Conservation (phyloP, 2,113 vertebrate genomes). For the Phodopus roborovskii region DNA sequence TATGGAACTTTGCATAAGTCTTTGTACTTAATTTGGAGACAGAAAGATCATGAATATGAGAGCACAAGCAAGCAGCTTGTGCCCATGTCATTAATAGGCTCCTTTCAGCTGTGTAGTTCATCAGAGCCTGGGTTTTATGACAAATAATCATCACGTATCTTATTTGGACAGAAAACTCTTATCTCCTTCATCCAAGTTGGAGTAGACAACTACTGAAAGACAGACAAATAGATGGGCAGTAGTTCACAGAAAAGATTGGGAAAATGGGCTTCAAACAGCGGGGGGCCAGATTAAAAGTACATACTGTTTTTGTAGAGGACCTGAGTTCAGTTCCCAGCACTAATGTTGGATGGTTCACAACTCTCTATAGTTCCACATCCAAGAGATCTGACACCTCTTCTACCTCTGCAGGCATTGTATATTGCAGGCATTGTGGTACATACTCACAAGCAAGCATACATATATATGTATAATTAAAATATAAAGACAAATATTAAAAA, state of each 20-base stretch:
- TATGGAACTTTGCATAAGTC: slow-evolving; percentile 12
- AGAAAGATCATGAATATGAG: background rate
- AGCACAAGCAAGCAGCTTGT: background rate
- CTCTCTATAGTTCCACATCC: background rate
- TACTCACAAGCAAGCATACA: background rate
- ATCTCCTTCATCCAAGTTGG: background rate
- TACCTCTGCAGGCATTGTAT: background rate
- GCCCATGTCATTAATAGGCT: background rate
- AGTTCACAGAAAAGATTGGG: slow-evolving; percentile 13
- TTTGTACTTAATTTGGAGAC: background rate
- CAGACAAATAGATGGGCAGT: background rate
- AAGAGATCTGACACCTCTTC: background rate
- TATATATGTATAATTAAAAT: background rate
- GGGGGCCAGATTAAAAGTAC: background rate
- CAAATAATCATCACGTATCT: slow-evolving; percentile 42
- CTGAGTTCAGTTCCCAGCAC: background rate
- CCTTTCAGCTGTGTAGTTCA: background rate
- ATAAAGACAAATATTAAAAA: background rate
- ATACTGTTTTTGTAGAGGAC: background rate
- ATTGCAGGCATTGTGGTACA: background rate
- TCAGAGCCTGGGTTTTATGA: slow-evolving; percentile 36
- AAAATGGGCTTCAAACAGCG: background rate
- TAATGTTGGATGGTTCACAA: background rate
- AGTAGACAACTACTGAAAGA: slow-evolving; percentile 19
- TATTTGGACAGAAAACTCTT: slow-evolving; percentile 37